Base-by-base conservation (phyloP, 2,113 vertebrate species). In the Buteo buteo region DNA sequence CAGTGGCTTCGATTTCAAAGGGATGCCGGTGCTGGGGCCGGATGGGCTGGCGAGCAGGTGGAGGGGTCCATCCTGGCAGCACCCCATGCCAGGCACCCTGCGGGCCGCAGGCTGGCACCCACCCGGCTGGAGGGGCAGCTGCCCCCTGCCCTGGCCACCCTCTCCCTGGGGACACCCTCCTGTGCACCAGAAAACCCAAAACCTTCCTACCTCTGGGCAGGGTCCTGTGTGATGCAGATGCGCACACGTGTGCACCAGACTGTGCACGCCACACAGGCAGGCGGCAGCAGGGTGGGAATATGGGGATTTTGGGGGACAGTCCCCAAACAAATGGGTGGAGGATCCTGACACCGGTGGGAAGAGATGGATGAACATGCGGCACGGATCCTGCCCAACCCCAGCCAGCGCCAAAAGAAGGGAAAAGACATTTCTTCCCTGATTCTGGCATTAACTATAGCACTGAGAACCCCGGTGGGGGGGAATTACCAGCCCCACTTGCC, bases 1-100 rank as follows among this genome's bases (percentile, higher is more conserved):
- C 90, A 16, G 13, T 2, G 24, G 95, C 59, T 84, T 95, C 24
- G 1, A 29, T 97, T 97, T 95, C 96, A 96, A 96, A 97, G 92
- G 92, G 77, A 80, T 88, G 66, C 69, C 42, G 7, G 55, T 44
- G 49, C 38, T 7, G 32, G 38, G 38, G 42, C 25, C 7, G 16
- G 74, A 77, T 62, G 69, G 83, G 42, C 26, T 49, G 71, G 40
- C 1, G 14, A 90, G 89, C 67, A 88, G 91, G 25, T 82, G 94
- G 87, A 80, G 36, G 24, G 32, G 19, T 61, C 62, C 45, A 16
- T 72, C 54, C 88, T 31, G 28, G 28, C n/a, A 82, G 26, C 34
- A 34, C 66, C 73, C 79, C 50, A 67, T 1, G 9, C 58, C 1
- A 1, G 64, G 45, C 52, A 82, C 21, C 12, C 16, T 1, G 2